A percentile compares a stretch with the other conserved stretches of the same genome.
phyloP scores from a whole-genome alignment of 2,888 invertebrate species.

The Lycophotia porphyrea region DNA sequence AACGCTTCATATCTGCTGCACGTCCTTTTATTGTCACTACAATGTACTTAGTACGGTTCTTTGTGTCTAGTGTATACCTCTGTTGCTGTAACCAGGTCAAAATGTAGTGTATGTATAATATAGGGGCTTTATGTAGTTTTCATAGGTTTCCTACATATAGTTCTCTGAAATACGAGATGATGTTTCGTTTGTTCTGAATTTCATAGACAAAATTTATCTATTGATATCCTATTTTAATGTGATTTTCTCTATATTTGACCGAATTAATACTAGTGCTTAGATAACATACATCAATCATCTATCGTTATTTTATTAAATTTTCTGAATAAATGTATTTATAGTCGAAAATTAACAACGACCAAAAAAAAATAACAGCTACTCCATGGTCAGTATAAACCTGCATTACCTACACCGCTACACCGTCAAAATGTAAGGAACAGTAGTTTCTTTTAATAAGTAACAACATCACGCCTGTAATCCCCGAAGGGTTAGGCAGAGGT shows the following conservation, averaged over 20 bases:
- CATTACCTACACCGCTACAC: background rate
- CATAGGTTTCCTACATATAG: background rate
- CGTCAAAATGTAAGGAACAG: no score
- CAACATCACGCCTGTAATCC: no score
- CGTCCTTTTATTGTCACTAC: slow-evolving; percentile 52
- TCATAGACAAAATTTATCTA: background rate
- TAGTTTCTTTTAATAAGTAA: no score
- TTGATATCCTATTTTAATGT: background rate
- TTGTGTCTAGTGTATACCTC: slow-evolving; percentile 25
- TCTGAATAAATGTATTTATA: background rate
- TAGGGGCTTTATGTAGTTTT: background rate
- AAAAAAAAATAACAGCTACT: background rate
- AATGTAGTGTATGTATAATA: slow-evolving; percentile 10
- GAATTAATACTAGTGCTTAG: background rate
- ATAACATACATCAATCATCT: background rate
- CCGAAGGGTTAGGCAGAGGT: no score
- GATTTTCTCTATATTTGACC: background rate
- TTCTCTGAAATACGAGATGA: background rate
- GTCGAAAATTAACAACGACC: background rate
- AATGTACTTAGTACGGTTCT: slow-evolving; percentile 44
- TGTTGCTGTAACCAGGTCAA: slow-evolving; percentile 39
- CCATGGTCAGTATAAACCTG: background rate
- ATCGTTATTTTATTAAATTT: background rate
- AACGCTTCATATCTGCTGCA: slow-evolving; percentile 59
- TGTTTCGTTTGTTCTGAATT: background rate